Conservation (phyloP, 2,797 vertebrate species). For the Melanotaenia boesemani region DNA sequence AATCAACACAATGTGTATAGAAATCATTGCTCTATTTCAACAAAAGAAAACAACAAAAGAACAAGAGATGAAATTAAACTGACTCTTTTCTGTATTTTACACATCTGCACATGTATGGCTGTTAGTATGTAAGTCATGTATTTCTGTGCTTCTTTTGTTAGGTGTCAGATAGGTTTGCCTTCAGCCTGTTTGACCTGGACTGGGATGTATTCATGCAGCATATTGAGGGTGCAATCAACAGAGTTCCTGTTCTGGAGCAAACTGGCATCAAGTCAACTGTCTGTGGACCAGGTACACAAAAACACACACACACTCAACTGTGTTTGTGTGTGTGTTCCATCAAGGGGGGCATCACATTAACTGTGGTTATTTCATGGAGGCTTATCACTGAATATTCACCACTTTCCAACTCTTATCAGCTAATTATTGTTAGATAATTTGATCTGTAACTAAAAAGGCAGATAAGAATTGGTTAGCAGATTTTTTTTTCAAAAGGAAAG, state of each 20-base stretch:
- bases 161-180: conserved; percentile 94
- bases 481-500: not conserved
- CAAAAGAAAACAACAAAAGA: not conserved
- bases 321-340: not conserved
- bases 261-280: conserved; percentile 97
- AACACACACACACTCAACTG: not conserved
- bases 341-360: conserved; percentile 3
- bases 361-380: conserved; percentile 2
- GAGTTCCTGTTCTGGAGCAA: conserved; percentile 90
- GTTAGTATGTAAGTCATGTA: not conserved
- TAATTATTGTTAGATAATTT: not conserved
- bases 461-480: not conserved
- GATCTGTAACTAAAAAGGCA: not conserved
- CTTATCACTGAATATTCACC: not conserved
- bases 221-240: conserved; percentile 92
- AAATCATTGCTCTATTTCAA: too few relatives aligned
- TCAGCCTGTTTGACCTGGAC: conserved; percentile 96
- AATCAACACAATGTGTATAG: not conserved
- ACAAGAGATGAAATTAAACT: too few relatives aligned
- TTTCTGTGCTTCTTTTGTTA: conserved; percentile 58
- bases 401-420: not conserved
- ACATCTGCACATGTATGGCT: not conserved
- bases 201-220: conserved; percentile 97
- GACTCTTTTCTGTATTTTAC: not conserved
- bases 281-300: conserved; percentile 90